Evolutionary conservation across 2,888 invertebrate genomes (phyloP).

Genomic region (Plusia festucae): DNA sequence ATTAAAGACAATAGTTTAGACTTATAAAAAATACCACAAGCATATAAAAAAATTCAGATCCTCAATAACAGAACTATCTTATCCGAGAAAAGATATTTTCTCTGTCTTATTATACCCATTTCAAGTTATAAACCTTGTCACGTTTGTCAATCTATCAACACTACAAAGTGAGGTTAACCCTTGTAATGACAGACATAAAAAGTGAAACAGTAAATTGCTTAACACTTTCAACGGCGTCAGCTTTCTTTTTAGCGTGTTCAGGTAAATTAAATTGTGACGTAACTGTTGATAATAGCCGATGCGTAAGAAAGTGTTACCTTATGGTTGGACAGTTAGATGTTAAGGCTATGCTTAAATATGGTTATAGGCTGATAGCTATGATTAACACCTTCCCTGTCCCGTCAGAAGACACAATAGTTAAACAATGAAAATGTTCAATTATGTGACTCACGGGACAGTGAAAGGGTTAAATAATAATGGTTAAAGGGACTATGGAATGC

Average conservation of each 20-base stretch:
- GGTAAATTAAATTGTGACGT: constrained; percentile 34
- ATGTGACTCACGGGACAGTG: too few species aligned
- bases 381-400: too few species aligned
- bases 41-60: too few species aligned
- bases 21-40: too few species aligned
- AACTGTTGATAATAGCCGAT: constrained; percentile 19
- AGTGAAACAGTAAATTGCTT: constrained; percentile 30
- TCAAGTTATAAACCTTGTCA: not conserved
- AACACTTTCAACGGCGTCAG: constrained; percentile 26
- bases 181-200: constrained; percentile 13
- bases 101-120: not conserved
- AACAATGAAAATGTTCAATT: too few species aligned
- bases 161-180: not conserved
- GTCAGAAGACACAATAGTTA: too few species aligned
- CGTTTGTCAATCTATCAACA: not conserved
- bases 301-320: constrained; percentile 13
- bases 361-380: not conserved
- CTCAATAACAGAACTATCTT: too few species aligned
- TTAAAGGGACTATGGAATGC: too few species aligned
- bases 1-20: too few species aligned
- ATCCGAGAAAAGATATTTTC: too few species aligned
- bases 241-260: constrained; percentile 45
- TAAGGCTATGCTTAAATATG: not conserved
- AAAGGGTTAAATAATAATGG: too few species aligned
- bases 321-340: not conserved